Conservation (phyloP, 2,888 invertebrate species). For the Conus canariensis region DNA sequence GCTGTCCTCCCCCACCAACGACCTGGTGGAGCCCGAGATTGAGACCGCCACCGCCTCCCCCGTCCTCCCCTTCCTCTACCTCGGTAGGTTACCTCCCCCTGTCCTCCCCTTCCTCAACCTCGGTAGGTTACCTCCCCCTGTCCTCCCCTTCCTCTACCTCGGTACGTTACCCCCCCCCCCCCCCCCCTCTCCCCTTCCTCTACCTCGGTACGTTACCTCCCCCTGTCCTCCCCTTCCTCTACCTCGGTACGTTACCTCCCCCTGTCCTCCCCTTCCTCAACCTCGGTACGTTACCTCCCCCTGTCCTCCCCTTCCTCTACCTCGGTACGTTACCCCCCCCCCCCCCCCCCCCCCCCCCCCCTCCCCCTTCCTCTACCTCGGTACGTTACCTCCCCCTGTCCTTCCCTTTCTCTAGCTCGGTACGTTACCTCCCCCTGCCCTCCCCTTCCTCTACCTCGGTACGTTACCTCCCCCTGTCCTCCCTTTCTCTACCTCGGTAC, state of each 20-base stretch:
- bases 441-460: too few relatives aligned
- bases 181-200: constrained; percentile 80
- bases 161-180: constrained; percentile 78
- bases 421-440: constrained; percentile 82
- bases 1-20: constrained; percentile 80
- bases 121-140: constrained; percentile 81
- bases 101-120: constrained; percentile 90
- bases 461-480: too few relatives aligned
- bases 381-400: constrained; percentile 57
- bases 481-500: too few relatives aligned
- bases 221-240: too few relatives aligned
- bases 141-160: constrained; percentile 89
- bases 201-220: constrained; percentile 79
- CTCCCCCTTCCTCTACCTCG: constrained; percentile 90
- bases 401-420: constrained; percentile 78
- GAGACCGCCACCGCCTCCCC: constrained; percentile 89
- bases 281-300: constrained; percentile 80
- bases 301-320: constrained; percentile 89
- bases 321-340: constrained; percentile 84
- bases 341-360: constrained; percentile 84
- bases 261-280: too few relatives aligned
- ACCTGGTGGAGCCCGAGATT: constrained; percentile 75
- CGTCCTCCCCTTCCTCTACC: constrained; percentile 88
- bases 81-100: constrained; percentile 83
- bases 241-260: too few relatives aligned